Conservation (phyloP, 2,113 vertebrate species). For the Xenopus laevis region DNA sequence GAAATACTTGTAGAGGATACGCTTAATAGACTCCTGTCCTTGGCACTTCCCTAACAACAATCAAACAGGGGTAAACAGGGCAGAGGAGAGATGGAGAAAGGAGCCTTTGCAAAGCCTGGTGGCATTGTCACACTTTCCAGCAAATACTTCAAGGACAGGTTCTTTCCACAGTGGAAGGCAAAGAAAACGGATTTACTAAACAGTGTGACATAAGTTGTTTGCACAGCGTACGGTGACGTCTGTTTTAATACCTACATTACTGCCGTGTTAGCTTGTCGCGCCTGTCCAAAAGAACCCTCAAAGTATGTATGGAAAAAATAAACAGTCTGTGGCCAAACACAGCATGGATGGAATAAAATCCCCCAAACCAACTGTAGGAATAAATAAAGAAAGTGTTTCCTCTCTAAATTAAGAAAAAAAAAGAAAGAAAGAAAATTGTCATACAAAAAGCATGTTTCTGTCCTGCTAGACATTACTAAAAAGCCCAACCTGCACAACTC, state of each 20-base stretch:
- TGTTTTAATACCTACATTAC: conserved; percentile 58
- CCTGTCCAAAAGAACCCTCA: conserved; percentile 52
- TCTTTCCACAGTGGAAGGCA: conserved; percentile 53
- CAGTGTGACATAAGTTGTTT: conserved; percentile 64
- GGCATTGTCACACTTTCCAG: conserved; percentile 58
- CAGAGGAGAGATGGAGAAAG: conserved; percentile 11
- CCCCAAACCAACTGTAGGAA: conserved; percentile 2
- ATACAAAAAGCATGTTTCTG: neutral
- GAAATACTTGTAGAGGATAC: conserved; percentile 39
- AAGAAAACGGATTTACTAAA: conserved; percentile 62
- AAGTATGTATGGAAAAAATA: conserved; percentile 59
- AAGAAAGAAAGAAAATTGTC: neutral
- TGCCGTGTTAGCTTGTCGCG: conserved; percentile 57
- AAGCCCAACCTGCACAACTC: too few species aligned
- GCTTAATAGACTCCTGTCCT: conserved; percentile 25
- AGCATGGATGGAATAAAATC: conserved; percentile 41
- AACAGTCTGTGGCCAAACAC: conserved; percentile 47
- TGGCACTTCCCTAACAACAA: conserved; percentile 48
- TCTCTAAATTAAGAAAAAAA: conserved; percentile 20
- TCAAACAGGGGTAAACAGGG: conserved; percentile 36
- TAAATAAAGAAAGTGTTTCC: conserved; percentile 18
- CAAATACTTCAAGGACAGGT: conserved; percentile 47
- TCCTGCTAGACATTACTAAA: too few species aligned
- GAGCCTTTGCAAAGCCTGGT: conserved; percentile 8
- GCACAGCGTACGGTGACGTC: conserved; percentile 56